These are phyloP conservation scores for Unio pictorum DNA, from an alignment of 2,888 invertebrate genomes.

Conservation along the genomic window DNA sequence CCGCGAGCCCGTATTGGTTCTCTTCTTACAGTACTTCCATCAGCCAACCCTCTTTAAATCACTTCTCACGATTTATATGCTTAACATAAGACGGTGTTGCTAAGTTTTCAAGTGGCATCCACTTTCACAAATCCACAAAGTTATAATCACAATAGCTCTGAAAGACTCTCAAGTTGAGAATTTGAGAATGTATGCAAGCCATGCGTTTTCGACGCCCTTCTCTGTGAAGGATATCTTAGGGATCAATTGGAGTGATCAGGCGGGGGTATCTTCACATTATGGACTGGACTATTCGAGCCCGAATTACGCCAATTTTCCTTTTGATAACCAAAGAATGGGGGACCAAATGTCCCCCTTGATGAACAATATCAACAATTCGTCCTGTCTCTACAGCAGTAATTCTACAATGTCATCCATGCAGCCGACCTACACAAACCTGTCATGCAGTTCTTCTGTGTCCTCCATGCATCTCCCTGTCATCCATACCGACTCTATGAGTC, in stretches of 20 bases:
- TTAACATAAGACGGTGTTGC: slow-evolving; percentile 36
- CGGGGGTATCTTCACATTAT: slow-evolving; percentile 32
- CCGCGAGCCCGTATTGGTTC: too few relatives aligned
- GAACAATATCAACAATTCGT: slow-evolving; percentile 30
- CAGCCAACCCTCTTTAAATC: slow-evolving; percentile 18
- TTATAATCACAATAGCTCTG: slow-evolving; percentile 32
- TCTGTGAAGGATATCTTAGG: slow-evolving; percentile 39
- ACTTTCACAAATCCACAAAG: slow-evolving; percentile 42
- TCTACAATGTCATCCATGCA: slow-evolving; percentile 35
- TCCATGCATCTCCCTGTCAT: slow-evolving; percentile 27
- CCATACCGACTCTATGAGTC: slow-evolving; percentile 17
- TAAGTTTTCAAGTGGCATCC: slow-evolving; percentile 39
- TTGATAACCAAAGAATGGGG: slow-evolving; percentile 27
- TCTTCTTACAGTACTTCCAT: not conserved
- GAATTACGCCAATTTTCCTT: slow-evolving; percentile 36
- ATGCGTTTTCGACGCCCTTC: slow-evolving; percentile 39
- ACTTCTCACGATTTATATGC: slow-evolving; percentile 37
- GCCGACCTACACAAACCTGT: slow-evolving; percentile 51
- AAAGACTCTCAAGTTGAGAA: slow-evolving; percentile 32
- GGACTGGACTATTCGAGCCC: slow-evolving; percentile 39
- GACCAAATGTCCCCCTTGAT: slow-evolving; percentile 34
- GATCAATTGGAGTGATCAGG: slow-evolving; percentile 27
- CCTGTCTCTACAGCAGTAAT: slow-evolving; percentile 44
- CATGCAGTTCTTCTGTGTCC: slow-evolving; percentile 40
- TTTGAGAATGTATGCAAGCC: slow-evolving; percentile 41